A percentile compares a stretch with the other conserved stretches of the same genome.
These are phyloP conservation scores for Psettodes erumei DNA, from an alignment of 2,113 vertebrate species.

Conservation along the genomic window DNA sequence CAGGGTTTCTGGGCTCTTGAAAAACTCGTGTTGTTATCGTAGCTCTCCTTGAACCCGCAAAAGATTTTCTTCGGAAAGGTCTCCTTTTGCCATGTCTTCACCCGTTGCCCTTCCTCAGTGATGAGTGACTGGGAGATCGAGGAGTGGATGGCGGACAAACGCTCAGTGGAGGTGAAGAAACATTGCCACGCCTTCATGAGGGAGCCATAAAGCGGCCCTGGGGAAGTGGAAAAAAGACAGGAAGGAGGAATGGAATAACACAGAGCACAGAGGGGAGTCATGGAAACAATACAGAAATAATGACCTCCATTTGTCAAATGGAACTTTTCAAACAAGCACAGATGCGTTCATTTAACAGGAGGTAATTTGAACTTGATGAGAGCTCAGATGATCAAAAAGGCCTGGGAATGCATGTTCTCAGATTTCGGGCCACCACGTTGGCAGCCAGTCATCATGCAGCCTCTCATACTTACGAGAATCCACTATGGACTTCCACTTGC, in stretches of 20 bases:
- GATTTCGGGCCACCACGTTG: background rate
- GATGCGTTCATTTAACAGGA: constrained; percentile 26
- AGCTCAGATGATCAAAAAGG: constrained; percentile 25
- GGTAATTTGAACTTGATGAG: constrained; percentile 29
- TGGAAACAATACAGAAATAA: constrained; percentile 51
- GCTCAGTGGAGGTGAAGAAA: constrained; percentile 86
- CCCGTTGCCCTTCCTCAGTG: constrained; percentile 79
- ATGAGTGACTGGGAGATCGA: constrained; percentile 84
- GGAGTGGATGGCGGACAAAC: constrained; percentile 82
- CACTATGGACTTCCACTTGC: constrained; percentile 86
- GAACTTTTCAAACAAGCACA: constrained; percentile 39
- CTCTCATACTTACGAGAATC: constrained; percentile 81
- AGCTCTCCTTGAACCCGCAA: constrained; percentile 86
- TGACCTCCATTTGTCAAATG: constrained; percentile 39
- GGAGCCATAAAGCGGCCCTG: constrained; percentile 87
- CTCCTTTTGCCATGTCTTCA: constrained; percentile 86
- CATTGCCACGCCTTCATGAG: constrained; percentile 87
- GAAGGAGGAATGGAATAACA: constrained; percentile 14
- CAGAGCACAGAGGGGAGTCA: constrained; percentile 51
- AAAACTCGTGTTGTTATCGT: constrained; percentile 81
- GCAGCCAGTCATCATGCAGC: background rate
- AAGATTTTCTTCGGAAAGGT: constrained; percentile 86
- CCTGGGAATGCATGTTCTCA: background rate
- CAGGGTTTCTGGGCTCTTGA: constrained; percentile 87
- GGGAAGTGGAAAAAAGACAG: constrained; percentile 16